Evolutionary conservation across 2,113 vertebrate genomes (phyloP).

Genomic region (Nasalis larvatus): DNA sequence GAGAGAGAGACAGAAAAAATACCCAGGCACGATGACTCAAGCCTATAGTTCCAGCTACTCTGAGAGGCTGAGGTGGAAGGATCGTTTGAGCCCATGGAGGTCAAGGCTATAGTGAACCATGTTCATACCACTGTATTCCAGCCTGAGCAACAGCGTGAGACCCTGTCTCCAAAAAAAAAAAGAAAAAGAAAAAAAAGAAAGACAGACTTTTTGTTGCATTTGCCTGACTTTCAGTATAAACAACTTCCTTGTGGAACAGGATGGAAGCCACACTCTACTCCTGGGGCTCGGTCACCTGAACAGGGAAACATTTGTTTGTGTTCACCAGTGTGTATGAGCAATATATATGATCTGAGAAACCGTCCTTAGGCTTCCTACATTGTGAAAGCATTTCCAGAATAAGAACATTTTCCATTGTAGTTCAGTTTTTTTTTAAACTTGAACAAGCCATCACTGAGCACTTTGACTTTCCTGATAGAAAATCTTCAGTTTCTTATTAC

Average conservation of each 20-base stretch:
- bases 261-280: not conserved
- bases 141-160: no score
- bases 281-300: not conserved
- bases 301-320: not conserved
- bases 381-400: slow-evolving; percentile 65
- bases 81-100: no score
- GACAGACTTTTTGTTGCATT: not conserved
- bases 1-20: no score
- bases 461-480: slow-evolving; percentile 80
- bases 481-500: slow-evolving; percentile 82
- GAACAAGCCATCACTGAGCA: slow-evolving; percentile 62
- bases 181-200: no score
- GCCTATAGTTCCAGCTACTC: no score
- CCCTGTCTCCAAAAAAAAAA: no score
- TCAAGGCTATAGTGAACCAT: no score
- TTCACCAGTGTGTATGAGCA: not conserved
- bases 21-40: no score
- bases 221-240: not conserved
- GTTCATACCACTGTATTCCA: no score
- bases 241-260: not conserved
- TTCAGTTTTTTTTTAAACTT: not conserved
- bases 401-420: slow-evolving; percentile 55
- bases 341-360: not conserved
- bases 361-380: not conserved
- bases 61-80: no score